Base-by-base conservation (phyloP, 2,113 vertebrate species). In the Fukomys damarensis region DNA sequence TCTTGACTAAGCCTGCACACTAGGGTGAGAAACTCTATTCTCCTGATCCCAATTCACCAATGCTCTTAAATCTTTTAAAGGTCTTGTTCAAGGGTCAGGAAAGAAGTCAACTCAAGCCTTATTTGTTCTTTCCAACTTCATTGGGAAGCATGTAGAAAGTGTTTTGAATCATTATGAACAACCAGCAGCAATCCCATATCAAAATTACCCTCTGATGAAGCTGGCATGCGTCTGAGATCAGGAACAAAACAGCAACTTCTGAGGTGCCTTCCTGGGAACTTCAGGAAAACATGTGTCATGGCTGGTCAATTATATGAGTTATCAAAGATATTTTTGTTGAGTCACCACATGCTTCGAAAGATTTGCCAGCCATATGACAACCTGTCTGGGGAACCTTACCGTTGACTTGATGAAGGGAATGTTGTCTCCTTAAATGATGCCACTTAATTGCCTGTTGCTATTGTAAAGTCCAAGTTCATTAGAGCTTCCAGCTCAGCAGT, bases 381-480 rank as follows among this genome's bases (percentile, higher is more conserved):
- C n/a, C 68, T 72, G 68, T 76, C 68, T 32, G 24, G 12, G 16
- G 89, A 94, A 91, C 7, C 86, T 86, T 91, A 72, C 49, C 52
- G 80, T 84, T 96, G 94, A n/a, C 86, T 65, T 76, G 86, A 93
- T 86, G 68, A 94, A 94, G 84, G 28, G 68, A 43, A 30, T 35
- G 1, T n/a, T 59, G 54, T 61, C 61, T 59, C 74, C 49, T 14
- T 80, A 81, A 83, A 80, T 56, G 91, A 85, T 22, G 28, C 35
- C 28, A 63, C 58, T 86, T 91, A 74, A 94, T 94, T 84, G 96
- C 94, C 91, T 70, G 74, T 65, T 41, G 66, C 86, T 84, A 76
- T 79, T 81, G 58, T 94, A 17, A 94, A 94, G 49, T 94, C 66
- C 59, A 86, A 52, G 86, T 96, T 97, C 83, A 59, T 92, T 86